Percentiles rank a stretch among this genome's conserved stretches.
Conservation (phyloP, 2,888 invertebrate genomes). For the Xestia rhomboidea region DNA sequence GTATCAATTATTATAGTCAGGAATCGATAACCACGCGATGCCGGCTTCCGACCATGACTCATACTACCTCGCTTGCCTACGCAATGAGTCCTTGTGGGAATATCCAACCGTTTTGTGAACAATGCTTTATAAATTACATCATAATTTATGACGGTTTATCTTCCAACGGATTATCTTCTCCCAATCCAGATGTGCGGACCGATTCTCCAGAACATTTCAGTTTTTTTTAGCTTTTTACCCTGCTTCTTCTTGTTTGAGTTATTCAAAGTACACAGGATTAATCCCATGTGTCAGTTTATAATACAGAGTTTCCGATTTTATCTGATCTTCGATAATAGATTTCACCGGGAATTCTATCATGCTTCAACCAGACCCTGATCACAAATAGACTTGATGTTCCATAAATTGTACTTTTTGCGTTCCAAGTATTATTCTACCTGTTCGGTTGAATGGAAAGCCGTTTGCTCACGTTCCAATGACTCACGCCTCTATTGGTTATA, state of each 20-base stretch:
- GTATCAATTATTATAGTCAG: constrained; percentile 56
- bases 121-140: constrained; percentile 55
- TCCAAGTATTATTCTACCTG: constrained; percentile 41
- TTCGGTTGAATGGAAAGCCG: constrained; percentile 58
- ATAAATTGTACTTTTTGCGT: constrained; percentile 25
- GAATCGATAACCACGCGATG: constrained; percentile 54
- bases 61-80: constrained; percentile 40
- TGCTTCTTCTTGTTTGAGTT: background rate
- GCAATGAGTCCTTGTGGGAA: constrained; percentile 62
- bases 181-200: constrained; percentile 26
- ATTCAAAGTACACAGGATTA: background rate
- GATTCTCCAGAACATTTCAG: constrained; percentile 2
- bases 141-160: constrained; percentile 46
- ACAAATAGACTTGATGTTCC: background rate
- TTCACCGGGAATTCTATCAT: constrained; percentile 1
- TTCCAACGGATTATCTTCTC: constrained; percentile 28
- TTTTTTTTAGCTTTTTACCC: background rate
- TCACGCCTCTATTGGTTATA: constrained; percentile 54
- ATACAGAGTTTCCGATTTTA: background rate
- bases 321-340: background rate
- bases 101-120: constrained; percentile 52
- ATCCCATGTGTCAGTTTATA: constrained; percentile 1
- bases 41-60: constrained; percentile 67
- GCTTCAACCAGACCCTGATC: background rate
- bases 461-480: constrained; percentile 66